Base-by-base conservation (phyloP, 2,888 invertebrate genomes). In the Drosophila koepferae region DNA sequence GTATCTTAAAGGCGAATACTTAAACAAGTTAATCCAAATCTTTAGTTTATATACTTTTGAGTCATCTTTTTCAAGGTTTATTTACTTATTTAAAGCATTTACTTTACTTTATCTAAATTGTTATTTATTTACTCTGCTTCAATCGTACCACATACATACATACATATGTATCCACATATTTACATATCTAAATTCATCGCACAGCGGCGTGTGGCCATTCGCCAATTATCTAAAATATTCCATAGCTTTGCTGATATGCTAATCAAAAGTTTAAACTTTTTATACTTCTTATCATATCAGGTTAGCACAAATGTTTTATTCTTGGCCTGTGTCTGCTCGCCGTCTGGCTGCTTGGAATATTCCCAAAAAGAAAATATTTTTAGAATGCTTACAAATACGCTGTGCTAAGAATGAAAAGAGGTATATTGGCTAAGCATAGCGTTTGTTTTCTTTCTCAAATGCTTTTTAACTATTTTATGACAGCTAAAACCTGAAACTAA, bases 261-360 rank as follows among this genome's bases (percentile, higher is more conserved):
- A 41, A 68, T 54, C 36, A 14, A 18, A 53, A 53, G 18, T 12
- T 63, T n/a, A 23, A 58, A 10, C 18, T 14, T 28, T 70, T 49
- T 23, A 31, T 49, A 23, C 16, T 23, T 41, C 20, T 44, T 43
- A 60, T 60, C 49, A 41, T 10, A 48, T 43, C 23, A 49, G 10
- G 63, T 18, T 18, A 18, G 1, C 46, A 8, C 46, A 23, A 18
- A 3, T 31, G 12, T 40, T 20, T 43, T 64, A 16, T 5, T 49
- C n/a, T 18, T 49, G n/a, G 6, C 12, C 44, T 34, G 6, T 31
- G 60, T 31, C 41, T 40, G 53, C 7, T 1, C 41, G 18, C 9
- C 7, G 49, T 63, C 43, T 46, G 51, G 10, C 12, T 10, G 44
- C 46, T 54, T 59, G 64, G n/a, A 38, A 54, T 3, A 54, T 31